Conservation (phyloP, 2,888 invertebrate genomes). For the Neocrepidodera transversa region DNA sequence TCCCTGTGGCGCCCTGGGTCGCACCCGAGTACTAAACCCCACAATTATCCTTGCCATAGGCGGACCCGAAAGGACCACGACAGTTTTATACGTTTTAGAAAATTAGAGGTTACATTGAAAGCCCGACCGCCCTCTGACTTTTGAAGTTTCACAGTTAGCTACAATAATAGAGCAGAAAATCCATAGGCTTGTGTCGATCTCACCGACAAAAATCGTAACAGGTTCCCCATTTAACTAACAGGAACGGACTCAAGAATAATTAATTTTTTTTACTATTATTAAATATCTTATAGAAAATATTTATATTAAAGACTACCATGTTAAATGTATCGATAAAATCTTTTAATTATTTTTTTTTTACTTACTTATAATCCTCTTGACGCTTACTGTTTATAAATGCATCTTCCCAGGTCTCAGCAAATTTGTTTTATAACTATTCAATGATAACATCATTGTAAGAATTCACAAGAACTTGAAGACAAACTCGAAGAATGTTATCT, state of each 20-base stretch:
- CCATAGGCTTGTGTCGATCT: not conserved
- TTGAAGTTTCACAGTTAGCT: slow-evolving; percentile 41
- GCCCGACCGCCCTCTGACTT: slow-evolving; percentile 46
- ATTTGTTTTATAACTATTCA: slow-evolving; percentile 15
- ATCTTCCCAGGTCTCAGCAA: not conserved
- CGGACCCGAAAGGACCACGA: slow-evolving; percentile 43
- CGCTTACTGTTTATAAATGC: slow-evolving; percentile 4
- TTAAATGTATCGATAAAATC: too few species aligned
- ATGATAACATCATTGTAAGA: slow-evolving; percentile 19
- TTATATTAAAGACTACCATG: too few species aligned
- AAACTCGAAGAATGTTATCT: slow-evolving; percentile 27
- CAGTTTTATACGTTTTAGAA: slow-evolving; percentile 55
- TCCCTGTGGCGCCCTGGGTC: slow-evolving; percentile 51
- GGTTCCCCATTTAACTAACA: not conserved
- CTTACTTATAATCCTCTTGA: too few species aligned
- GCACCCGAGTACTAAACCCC: slow-evolving; percentile 50
- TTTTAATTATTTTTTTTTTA: too few species aligned
- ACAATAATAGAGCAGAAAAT: slow-evolving; percentile 26
- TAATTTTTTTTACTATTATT: too few species aligned
- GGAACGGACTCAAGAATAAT: too few species aligned
- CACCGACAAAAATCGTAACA: not conserved
- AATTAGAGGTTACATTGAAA: slow-evolving; percentile 51
- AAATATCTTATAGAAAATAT: too few species aligned
- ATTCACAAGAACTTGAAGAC: slow-evolving; percentile 22
- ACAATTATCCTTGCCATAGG: slow-evolving; percentile 47